Evolutionary conservation across 2,888 invertebrate genomes (phyloP).

Genomic region (Aphelenchoides bicaudatus): DNA sequence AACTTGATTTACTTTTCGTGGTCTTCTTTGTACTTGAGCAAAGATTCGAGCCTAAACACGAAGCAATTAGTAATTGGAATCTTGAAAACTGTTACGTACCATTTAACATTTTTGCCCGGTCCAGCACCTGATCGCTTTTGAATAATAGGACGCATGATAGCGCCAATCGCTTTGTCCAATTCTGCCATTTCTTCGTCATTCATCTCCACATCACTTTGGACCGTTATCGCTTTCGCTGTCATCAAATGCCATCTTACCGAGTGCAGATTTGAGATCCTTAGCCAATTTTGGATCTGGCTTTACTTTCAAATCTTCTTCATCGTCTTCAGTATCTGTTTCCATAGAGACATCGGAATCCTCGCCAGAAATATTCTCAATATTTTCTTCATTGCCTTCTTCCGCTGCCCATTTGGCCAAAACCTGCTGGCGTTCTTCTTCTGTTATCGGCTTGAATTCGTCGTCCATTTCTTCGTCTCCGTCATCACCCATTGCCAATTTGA

Average conservation of each 20-base stretch:
- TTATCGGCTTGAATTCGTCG: constrained; percentile 25
- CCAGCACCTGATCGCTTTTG: too few relatives aligned
- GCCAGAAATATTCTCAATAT: constrained; percentile 14
- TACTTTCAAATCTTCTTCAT: constrained; percentile 17
- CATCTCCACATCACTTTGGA: too few relatives aligned
- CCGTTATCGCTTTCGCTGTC: too few relatives aligned
- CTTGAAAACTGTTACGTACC: too few relatives aligned
- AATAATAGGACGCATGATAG: too few relatives aligned
- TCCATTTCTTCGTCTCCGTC: constrained; percentile 25
- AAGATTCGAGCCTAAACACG: too few relatives aligned
- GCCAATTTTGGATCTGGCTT: constrained; percentile 4
- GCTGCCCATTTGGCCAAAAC: constrained; percentile 13
- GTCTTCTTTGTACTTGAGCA: too few relatives aligned
- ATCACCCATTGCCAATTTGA: constrained; percentile 9
- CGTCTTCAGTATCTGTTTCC: constrained; percentile 21
- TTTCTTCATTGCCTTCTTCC: constrained; percentile 24
- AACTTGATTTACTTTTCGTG: too few relatives aligned
- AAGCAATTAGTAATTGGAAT: too few relatives aligned
- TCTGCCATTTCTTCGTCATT: constrained; percentile 21
- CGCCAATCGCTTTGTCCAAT: constrained; percentile 14
- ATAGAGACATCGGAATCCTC: constrained; percentile 19
- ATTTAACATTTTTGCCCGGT: too few relatives aligned
- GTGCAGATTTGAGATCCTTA: constrained; percentile 3
- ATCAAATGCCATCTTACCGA: constrained; percentile 7
- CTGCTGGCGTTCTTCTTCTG: constrained; percentile 20